Percentiles rank a stretch among this genome's conserved stretches.
Conservation (phyloP, 2,888 invertebrate genomes). For the Eurytoma adleriae region DNA sequence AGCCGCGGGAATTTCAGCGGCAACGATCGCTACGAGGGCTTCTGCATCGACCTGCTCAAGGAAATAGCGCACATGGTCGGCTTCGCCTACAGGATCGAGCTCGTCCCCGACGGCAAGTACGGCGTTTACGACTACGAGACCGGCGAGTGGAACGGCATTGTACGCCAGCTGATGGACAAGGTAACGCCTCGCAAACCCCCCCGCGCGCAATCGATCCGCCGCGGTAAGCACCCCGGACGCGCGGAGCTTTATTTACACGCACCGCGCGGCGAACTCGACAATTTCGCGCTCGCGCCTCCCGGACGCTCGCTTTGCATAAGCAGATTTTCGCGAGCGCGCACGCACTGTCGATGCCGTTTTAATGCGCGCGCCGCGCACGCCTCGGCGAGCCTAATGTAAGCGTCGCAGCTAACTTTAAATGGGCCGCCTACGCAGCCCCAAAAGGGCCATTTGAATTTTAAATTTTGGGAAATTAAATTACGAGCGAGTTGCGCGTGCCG, state of each 20-base stretch:
- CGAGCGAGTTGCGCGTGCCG: background rate
- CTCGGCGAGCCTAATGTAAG: background rate
- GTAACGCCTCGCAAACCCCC: conserved; percentile 70
- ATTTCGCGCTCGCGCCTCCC: background rate
- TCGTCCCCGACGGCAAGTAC: conserved; percentile 83
- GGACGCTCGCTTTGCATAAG: conserved; percentile 24
- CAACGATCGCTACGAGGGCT: conserved; percentile 84
- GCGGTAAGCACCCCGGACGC: background rate
- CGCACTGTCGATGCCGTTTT: background rate
- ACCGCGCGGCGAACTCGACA: background rate
- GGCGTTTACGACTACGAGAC: conserved; percentile 85
- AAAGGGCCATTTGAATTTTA: conserved; percentile 39
- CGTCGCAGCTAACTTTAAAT: conserved; percentile 27
- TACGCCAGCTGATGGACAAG: conserved; percentile 83
- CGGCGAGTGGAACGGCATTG: conserved; percentile 86
- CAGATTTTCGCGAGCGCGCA: conserved; percentile 25
- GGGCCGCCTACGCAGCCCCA: background rate
- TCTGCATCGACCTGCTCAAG: conserved; percentile 84
- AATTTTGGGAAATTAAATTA: conserved; percentile 11
- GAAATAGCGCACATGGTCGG: conserved; percentile 82
- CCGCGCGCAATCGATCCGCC: background rate
- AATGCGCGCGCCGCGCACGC: background rate
- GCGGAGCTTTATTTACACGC: background rate
- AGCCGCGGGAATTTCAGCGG: conserved; percentile 78
- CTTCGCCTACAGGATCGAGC: conserved; percentile 82